These are phyloP conservation scores for Brachypodius melanocephalos DNA, from an alignment of 2,113 vertebrate species.

Conservation along the genomic window DNA sequence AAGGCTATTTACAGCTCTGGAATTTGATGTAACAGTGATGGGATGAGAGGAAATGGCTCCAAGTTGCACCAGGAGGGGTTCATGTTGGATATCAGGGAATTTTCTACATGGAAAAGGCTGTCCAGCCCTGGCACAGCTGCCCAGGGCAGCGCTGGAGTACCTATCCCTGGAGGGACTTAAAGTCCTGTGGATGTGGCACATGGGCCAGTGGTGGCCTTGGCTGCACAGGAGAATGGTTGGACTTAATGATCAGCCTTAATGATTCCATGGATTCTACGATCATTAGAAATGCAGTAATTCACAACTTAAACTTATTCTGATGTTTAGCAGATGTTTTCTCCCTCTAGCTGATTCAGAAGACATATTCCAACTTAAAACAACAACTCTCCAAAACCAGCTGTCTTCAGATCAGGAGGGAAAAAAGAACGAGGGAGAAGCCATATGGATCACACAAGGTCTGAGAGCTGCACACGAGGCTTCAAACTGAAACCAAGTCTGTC, in stretches of 20 bases:
- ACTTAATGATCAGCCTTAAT: neutral
- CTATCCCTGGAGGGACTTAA: neutral
- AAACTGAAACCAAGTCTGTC: neutral
- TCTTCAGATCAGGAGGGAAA: neutral
- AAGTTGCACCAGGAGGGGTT: neutral
- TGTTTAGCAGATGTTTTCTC: neutral
- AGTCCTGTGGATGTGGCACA: neutral
- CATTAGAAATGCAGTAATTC: neutral
- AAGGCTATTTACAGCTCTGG: neutral
- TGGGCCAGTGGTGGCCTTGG: neutral
- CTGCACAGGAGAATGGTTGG: fast-evolving
- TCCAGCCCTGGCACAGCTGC: neutral
- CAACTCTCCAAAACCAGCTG: neutral
- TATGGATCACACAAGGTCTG: neutral
- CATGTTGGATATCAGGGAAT: fast-evolving
- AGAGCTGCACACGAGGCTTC: neutral
- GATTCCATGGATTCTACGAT: fast-evolving
- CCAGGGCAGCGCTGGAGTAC: neutral
- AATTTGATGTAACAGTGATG: neutral
- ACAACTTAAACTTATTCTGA: fast-evolving
- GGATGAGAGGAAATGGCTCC: fast-evolving
- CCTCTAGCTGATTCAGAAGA: neutral
- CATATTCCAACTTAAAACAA: neutral
- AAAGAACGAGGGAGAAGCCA: fast-evolving
- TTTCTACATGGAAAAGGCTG: neutral